Evolutionary conservation across 2,113 vertebrate species (phyloP).

Genomic region (Accipiter virgatus): DNA sequence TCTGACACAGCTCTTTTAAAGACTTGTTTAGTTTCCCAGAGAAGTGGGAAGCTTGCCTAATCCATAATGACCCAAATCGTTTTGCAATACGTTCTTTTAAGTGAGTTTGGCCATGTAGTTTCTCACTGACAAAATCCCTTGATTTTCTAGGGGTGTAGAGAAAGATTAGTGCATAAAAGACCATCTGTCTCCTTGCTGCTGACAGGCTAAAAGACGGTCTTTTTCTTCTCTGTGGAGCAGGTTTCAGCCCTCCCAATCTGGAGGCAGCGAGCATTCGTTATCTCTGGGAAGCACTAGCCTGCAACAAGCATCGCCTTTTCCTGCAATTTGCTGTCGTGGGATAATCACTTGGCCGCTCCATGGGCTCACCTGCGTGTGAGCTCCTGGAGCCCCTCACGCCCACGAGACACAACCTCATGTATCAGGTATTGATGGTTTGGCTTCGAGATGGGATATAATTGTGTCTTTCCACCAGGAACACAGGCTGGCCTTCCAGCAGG

Average conservation of each 20-base stretch:
- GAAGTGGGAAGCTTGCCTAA: constrained; percentile 37
- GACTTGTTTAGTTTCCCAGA: not conserved
- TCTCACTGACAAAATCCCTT: constrained; percentile 15
- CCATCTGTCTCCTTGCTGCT: constrained; percentile 49
- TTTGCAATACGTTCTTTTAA: not conserved
- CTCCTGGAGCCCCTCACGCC: not conserved
- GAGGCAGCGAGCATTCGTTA: not conserved
- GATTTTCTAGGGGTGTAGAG: not conserved
- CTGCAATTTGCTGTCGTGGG: not conserved
- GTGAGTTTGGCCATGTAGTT: not conserved
- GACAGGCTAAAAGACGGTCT: not conserved
- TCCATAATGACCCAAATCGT: not conserved
- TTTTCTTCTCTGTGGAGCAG: not conserved
- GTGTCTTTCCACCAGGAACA: not conserved
- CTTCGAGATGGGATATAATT: not conserved
- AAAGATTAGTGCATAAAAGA: constrained; percentile 46
- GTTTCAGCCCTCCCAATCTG: not conserved
- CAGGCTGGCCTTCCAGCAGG: not conserved
- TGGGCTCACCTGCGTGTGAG: not conserved
- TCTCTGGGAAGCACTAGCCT: not conserved
- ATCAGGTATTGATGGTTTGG: not conserved
- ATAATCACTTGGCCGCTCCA: not conserved
- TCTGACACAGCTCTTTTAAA: constrained; percentile 1
- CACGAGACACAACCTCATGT: not conserved
- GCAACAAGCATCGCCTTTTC: not conserved